Evolutionary conservation across 2,113 vertebrate genomes (phyloP).

Genomic region (Colossoma macropomum): DNA sequence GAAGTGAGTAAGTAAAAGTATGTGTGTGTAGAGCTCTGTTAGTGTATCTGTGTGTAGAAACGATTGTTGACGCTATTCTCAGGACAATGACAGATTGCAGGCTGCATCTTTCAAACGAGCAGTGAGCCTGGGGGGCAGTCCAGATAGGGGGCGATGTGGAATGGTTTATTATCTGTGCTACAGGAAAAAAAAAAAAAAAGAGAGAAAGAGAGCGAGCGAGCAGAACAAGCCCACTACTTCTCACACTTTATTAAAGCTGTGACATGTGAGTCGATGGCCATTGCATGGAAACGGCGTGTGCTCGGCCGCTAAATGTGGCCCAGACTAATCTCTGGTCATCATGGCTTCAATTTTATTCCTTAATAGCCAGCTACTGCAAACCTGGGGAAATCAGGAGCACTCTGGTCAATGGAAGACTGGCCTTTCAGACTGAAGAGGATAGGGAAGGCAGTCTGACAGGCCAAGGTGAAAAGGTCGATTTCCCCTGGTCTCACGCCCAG

Average conservation of each 20-base stretch:
- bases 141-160: constrained; percentile 23
- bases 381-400: constrained; percentile 24
- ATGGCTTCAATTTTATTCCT: constrained; percentile 3
- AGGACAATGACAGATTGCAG: constrained; percentile 55
- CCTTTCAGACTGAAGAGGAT: constrained; percentile 15
- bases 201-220: background rate
- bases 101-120: constrained; percentile 56
- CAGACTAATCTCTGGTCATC: constrained; percentile 30
- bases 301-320: constrained; percentile 29
- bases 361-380: constrained; percentile 21
- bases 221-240: background rate
- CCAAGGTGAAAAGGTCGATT: constrained; percentile 21
- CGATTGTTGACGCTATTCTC: constrained; percentile 22
- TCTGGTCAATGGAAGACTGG: constrained; percentile 29
- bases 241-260: constrained; percentile 17
- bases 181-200: background rate
- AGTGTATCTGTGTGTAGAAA: background rate
- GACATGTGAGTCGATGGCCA: constrained; percentile 5
- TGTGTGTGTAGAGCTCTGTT: background rate
- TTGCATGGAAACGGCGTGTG: background rate
- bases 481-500: constrained; percentile 12
- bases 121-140: constrained; percentile 34
- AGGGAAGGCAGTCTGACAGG: constrained; percentile 15
- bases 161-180: constrained; percentile 51
- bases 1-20: background rate